These are phyloP conservation scores for Phorcus lineatus DNA, from an alignment of 2,888 invertebrate species.

Conservation along the genomic window DNA sequence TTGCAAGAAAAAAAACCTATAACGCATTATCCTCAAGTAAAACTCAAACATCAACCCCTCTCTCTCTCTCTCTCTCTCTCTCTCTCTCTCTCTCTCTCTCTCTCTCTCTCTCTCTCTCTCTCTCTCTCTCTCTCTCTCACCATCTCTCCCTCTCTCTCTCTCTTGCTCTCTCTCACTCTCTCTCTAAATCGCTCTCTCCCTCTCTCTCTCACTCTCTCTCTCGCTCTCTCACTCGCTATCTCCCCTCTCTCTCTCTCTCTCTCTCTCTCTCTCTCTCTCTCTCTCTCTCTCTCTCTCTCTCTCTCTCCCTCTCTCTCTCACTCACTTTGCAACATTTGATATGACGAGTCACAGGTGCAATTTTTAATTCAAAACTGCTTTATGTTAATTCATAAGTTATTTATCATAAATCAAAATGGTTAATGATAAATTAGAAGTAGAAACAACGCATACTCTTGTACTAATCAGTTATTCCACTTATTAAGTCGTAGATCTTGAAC, in stretches of 20 bases:
- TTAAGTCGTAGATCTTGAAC: too few species aligned
- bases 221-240: slow-evolving; percentile 15
- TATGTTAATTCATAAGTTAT: too few species aligned
- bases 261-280: slow-evolving; percentile 8
- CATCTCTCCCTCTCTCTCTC: neutral
- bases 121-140: neutral
- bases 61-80: neutral
- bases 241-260: slow-evolving; percentile 25
- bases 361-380: too few species aligned
- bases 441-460: too few species aligned
- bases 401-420: too few species aligned
- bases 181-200: neutral
- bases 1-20: neutral
- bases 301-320: slow-evolving; percentile 14
- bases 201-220: neutral
- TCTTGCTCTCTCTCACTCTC: neutral
- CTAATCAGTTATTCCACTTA: too few species aligned
- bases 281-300: slow-evolving; percentile 24
- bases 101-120: slow-evolving; percentile 19
- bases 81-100: slow-evolving; percentile 18
- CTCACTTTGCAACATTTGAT: neutral
- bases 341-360: too few species aligned
- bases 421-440: too few species aligned
- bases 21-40: neutral
- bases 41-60: neutral